Percentiles rank a stretch among this genome's conserved stretches.
Conservation (phyloP, 1,140 invertebrate species). For the Aphelinus atriplicis region DNA sequence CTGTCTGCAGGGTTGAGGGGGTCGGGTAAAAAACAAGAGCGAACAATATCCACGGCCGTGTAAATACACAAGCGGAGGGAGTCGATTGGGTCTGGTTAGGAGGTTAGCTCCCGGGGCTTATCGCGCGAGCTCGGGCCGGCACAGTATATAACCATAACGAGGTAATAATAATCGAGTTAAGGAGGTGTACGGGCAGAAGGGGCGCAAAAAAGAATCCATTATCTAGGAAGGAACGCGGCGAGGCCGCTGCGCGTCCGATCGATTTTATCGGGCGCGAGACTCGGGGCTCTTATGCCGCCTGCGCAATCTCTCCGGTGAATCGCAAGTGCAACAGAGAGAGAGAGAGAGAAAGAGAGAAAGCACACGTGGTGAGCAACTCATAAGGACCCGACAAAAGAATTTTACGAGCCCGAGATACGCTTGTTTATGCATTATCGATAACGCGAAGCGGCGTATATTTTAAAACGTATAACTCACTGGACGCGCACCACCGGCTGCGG, state of each 20-base stretch:
- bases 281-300: conserved; percentile 15
- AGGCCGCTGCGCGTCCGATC: conserved; percentile 15
- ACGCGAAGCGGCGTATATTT: conserved; percentile 22
- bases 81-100: no score
- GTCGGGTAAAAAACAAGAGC: no score
- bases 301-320: conserved; percentile 11
- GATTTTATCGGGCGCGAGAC: conserved; percentile 37
- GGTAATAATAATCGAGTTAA: conserved; percentile 58
- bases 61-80: no score
- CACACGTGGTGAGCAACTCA: background rate
- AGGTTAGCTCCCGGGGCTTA: no score
- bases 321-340: background rate
- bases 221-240: conserved; percentile 27
- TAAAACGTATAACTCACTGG: conserved; percentile 24
- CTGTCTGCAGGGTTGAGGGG: no score
- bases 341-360: background rate
- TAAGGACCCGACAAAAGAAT: conserved; percentile 40
- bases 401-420: conserved; percentile 29
- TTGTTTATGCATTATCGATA: conserved; percentile 41
- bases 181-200: conserved; percentile 40
- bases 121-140: background rate
- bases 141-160: conserved; percentile 52
- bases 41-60: no score
- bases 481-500: no score
- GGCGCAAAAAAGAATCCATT: conserved; percentile 30